phyloP scores from a whole-genome alignment of 2,113 vertebrate genomes.

The Otus sunia region DNA sequence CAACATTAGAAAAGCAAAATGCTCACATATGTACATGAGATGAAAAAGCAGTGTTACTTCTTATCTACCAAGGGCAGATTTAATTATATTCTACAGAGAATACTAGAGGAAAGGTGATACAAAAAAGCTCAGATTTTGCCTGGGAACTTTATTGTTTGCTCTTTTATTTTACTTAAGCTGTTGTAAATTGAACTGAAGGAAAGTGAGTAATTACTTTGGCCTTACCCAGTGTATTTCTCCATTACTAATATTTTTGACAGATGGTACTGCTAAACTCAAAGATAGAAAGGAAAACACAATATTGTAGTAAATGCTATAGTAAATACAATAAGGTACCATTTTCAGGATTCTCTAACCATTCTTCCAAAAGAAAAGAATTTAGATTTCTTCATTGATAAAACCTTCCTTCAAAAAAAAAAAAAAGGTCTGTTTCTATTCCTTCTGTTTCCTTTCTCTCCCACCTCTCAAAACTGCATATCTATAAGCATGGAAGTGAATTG shows the following conservation, averaged over 20 bases:
- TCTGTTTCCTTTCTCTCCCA: neutral
- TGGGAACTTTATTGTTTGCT: neutral
- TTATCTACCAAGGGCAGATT: neutral
- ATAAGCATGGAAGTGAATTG: neutral
- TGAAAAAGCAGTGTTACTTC: neutral
- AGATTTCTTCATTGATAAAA: neutral
- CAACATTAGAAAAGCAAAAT: neutral
- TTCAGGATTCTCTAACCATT: neutral
- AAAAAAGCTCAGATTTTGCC: neutral
- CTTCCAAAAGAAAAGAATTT: neutral
- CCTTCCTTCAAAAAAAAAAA: neutral
- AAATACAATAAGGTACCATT: neutral
- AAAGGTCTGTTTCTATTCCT: neutral
- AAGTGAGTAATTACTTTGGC: constrained; percentile 35
- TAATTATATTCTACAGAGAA: neutral
- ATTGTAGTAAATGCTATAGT: neutral
- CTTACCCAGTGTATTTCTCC: neutral
- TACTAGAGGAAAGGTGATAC: neutral
- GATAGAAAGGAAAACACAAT: neutral
- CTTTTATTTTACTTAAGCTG: neutral
- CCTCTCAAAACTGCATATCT: neutral
- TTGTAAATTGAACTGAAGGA: neutral
- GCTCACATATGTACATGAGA: neutral
- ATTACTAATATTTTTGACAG: constrained; percentile 41
- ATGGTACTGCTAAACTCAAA: constrained; percentile 4